A percentile compares a stretch with the other conserved stretches of the same genome.
These are phyloP conservation scores for Oasisia sp. DNA, from an alignment of 2,888 invertebrate genomes.

Conservation along the genomic window DNA sequence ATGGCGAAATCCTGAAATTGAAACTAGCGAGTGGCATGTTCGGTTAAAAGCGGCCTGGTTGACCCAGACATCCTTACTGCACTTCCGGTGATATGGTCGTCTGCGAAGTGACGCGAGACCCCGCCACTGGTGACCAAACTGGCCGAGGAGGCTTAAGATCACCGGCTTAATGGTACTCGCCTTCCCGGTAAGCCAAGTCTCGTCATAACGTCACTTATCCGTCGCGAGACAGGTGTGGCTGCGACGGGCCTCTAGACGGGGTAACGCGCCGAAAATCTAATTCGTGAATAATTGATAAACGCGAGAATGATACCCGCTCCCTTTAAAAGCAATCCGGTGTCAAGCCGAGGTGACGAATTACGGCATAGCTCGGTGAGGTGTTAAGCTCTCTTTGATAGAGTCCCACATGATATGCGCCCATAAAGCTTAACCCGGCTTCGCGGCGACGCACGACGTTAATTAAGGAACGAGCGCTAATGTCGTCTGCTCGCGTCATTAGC, in stretches of 20 bases:
- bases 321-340: slow-evolving; percentile 6
- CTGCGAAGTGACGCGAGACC: not conserved
- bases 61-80: not conserved
- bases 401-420: slow-evolving; percentile 1
- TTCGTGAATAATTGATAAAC: slow-evolving; percentile 17
- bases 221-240: not conserved
- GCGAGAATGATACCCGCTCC: slow-evolving; percentile 17
- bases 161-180: not conserved
- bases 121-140: not conserved
- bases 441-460: not conserved
- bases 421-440: slow-evolving; percentile 8
- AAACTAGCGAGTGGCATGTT: not conserved
- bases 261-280: slow-evolving; percentile 3
- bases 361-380: not conserved
- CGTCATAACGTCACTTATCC: slow-evolving; percentile 17
- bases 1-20: not conserved
- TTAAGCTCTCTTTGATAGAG: slow-evolving; percentile 17
- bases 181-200: not conserved
- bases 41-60: not conserved
- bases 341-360: slow-evolving; percentile 8
- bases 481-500: slow-evolving; percentile 8
- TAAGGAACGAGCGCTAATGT: slow-evolving; percentile 5
- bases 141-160: not conserved
- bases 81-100: not conserved
- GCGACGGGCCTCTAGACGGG: not conserved